phyloP scores from a whole-genome alignment of 2,888 invertebrate genomes.

The Antheraea yamamai region DNA sequence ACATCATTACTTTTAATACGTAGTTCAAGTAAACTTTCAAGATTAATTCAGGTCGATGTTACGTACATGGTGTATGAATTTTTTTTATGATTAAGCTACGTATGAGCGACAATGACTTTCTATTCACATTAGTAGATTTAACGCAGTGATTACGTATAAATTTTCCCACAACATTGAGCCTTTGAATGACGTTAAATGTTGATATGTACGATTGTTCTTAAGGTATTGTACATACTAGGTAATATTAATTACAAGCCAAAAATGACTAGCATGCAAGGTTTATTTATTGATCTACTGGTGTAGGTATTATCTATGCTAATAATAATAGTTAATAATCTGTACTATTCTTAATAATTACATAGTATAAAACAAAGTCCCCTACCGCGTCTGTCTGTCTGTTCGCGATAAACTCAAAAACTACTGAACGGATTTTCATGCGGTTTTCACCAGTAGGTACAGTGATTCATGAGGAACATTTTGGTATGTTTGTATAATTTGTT shows the following conservation, averaged over 20 bases:
- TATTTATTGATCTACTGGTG: not conserved
- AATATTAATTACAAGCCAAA: not conserved
- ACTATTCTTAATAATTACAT: too few species aligned
- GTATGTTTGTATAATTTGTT: too few species aligned
- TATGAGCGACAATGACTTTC: conserved; percentile 21
- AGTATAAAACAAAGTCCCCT: too few species aligned
- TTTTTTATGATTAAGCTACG: conserved; percentile 12
- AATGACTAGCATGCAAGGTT: not conserved
- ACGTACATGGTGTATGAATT: not conserved
- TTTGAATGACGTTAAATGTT: conserved; percentile 18
- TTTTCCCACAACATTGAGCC: conserved; percentile 24
- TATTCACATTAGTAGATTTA: conserved; percentile 21
- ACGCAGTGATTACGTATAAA: conserved; percentile 18
- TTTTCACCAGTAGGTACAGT: too few species aligned
- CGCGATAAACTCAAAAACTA: too few species aligned
- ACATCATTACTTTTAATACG: conserved; percentile 13
- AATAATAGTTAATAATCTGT: too few species aligned
- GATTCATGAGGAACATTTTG: too few species aligned
- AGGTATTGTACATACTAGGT: conserved; percentile 3
- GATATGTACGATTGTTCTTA: not conserved
- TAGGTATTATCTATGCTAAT: not conserved
- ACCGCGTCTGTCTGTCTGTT: too few species aligned
- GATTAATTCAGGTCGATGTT: conserved; percentile 5
- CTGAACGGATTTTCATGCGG: too few species aligned
- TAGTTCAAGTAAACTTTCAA: conserved; percentile 17